phyloP scores from a whole-genome alignment of 2,888 invertebrate genomes.

The Elgonia sp. region DNA sequence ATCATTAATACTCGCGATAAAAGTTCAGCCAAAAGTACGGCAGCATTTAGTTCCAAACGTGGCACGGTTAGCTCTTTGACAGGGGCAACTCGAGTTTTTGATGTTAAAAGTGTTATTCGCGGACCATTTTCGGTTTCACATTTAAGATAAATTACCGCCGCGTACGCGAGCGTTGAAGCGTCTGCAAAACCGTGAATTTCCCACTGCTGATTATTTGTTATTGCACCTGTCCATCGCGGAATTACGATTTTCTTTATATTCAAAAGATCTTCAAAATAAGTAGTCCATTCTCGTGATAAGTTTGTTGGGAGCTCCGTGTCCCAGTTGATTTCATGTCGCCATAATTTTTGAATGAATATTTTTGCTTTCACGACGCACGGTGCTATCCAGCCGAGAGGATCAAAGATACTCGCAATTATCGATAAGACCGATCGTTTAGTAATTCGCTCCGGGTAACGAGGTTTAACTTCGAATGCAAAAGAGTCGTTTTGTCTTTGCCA shows the following conservation, averaged over 20 bases:
- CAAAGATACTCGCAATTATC: slow-evolving; percentile 10
- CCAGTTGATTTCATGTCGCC: slow-evolving; percentile 8
- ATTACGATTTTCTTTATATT: background rate
- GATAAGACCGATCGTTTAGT: slow-evolving; percentile 14
- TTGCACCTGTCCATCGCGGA: slow-evolving; percentile 22
- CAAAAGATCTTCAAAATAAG: background rate
- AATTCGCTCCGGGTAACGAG: background rate
- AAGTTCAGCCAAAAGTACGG: background rate
- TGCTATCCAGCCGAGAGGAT: slow-evolving; percentile 17
- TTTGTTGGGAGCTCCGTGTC: background rate
- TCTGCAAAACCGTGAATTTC: no score
- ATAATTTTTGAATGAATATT: slow-evolving; percentile 32
- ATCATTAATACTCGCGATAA: background rate
- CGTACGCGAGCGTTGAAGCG: slow-evolving; percentile 2
- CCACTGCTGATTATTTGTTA: background rate
- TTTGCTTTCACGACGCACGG: background rate
- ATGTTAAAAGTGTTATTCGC: background rate
- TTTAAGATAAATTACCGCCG: slow-evolving; percentile 21
- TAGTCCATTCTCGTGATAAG: background rate
- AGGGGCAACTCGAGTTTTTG: slow-evolving; percentile 26
- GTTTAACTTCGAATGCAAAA: background rate
- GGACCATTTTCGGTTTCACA: background rate
- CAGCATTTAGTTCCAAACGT: background rate
- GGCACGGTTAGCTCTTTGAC: no score
- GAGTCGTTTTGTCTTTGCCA: background rate